Base-by-base conservation (phyloP, 23 tunicate species). In the Aplidium turbinatum region DNA sequence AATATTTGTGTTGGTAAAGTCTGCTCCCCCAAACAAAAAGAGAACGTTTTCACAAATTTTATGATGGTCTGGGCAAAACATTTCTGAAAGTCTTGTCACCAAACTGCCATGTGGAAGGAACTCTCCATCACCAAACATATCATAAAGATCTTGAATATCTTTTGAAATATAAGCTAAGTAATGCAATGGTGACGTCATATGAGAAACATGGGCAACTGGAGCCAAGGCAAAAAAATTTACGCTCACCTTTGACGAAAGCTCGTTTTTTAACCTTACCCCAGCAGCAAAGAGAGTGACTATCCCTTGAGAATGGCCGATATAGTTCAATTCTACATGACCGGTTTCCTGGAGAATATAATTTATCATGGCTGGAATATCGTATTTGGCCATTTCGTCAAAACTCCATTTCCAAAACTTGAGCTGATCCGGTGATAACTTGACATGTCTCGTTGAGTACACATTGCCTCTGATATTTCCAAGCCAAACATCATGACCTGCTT, bases 401-500 rank as follows among this genome's bases (percentile, higher is more conserved):
- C 90, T 83, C 82, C 82, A 91, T 40, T 84, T 34, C 97, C 97
- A 91, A 63, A 91, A 91, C 27, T 84, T 56, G 3, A 29, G 20
- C 0, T 91, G 68, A 35, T 72, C 50, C 11, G 86, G 83, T 27
- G 74, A 54, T 4, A 78, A 38, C 4, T 31, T 55, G 0, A 34
- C 78, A 68, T 91, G 97, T 20, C 57, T 66, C 18, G 62, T 66
- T 33, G 97, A 80, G 40, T 91, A 91, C n/a, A 58, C 48, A 61
- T 91, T 91, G 0, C 97, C 97, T 11, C 97, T 71, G 29, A 91
- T 82, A 73, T 91, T 91, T 3, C 97, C 97, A 0, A 91, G 82
- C 97, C 97, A 91, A 33, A 91, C 97, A 78, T 91, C 97, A 84
- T 53, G 84, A 6, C 97, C 97, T n/a, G 35, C 47, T 46, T 84